Percentiles rank a stretch among this genome's conserved stretches.
These are phyloP conservation scores for Hirtodrosophila histrioides DNA, from an alignment of 2,888 invertebrate genomes.

Conservation along the genomic window DNA sequence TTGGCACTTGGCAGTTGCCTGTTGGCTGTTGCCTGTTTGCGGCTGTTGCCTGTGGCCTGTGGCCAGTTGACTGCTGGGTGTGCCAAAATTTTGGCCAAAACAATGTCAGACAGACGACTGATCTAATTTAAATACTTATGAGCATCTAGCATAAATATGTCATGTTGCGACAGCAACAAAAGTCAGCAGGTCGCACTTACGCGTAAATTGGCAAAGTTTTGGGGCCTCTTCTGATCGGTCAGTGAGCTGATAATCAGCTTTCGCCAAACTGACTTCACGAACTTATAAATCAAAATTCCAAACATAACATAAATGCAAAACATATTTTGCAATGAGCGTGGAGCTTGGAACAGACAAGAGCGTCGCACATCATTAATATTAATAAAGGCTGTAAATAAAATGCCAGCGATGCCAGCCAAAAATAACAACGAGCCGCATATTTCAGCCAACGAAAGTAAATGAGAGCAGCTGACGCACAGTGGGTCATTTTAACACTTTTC, in stretches of 20 bases:
- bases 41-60: constrained; percentile 3
- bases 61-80: constrained; percentile 5
- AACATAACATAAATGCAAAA: constrained; percentile 25
- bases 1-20: constrained; percentile 16
- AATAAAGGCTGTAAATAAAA: constrained; percentile 71
- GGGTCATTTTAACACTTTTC: neutral
- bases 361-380: constrained; percentile 74
- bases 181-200: constrained; percentile 21
- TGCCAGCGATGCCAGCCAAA: constrained; percentile 58
- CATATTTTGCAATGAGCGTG: constrained; percentile 53
- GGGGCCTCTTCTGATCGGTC: neutral
- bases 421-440: constrained; percentile 57
- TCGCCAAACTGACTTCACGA: constrained; percentile 5
- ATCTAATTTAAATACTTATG: constrained; percentile 37
- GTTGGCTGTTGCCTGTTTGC: constrained; percentile 6
- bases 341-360: constrained; percentile 28
- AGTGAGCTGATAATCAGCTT: constrained; percentile 39
- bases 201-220: constrained; percentile 17
- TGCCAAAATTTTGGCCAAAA: constrained; percentile 34
- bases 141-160: constrained; percentile 28
- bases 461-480: constrained; percentile 29
- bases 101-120: constrained; percentile 22
- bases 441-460: constrained; percentile 52
- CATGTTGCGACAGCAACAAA: constrained; percentile 19
- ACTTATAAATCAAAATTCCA: constrained; percentile 30